phyloP scores from a whole-genome alignment of 2,888 invertebrate species.

The Parasteatoda lunata region DNA sequence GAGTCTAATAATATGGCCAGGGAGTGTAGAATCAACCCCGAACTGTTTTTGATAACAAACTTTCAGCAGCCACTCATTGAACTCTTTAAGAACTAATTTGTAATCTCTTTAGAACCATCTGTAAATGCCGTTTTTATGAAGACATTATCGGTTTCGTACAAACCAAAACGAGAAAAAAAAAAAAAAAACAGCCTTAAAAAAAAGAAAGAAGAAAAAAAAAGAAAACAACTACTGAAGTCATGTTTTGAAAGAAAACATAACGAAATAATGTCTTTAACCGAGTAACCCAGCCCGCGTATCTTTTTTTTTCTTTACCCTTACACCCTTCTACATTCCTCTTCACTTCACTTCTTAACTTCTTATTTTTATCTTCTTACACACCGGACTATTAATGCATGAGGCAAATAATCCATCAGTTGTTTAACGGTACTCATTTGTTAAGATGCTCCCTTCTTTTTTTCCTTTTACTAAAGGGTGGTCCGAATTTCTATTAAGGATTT shows the following conservation, averaged over 20 bases:
- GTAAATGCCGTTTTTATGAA: too few species aligned
- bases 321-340: constrained; percentile 2
- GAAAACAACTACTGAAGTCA: constrained; percentile 56
- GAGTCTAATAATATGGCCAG: too few species aligned
- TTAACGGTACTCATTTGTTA: constrained; percentile 67
- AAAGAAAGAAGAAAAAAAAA: constrained; percentile 20
- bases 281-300: constrained; percentile 58
- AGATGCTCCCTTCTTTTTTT: constrained; percentile 46
- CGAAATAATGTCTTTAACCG: constrained; percentile 67
- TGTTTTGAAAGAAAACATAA: constrained; percentile 69
- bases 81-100: too few species aligned
- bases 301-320: constrained; percentile 43
- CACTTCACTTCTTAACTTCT: constrained; percentile 42
- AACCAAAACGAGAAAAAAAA: too few species aligned
- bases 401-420: constrained; percentile 68
- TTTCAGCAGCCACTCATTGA: too few species aligned
- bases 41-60: too few species aligned
- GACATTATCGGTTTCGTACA: too few species aligned
- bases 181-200: too few species aligned
- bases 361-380: constrained; percentile 44
- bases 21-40: too few species aligned
- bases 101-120: too few species aligned
- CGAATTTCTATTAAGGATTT: constrained; percentile 68
- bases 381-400: constrained; percentile 63
- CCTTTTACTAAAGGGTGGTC: constrained; percentile 21